Conservation (phyloP, 2,113 vertebrate genomes). For the Oncorhynchus nerka region DNA sequence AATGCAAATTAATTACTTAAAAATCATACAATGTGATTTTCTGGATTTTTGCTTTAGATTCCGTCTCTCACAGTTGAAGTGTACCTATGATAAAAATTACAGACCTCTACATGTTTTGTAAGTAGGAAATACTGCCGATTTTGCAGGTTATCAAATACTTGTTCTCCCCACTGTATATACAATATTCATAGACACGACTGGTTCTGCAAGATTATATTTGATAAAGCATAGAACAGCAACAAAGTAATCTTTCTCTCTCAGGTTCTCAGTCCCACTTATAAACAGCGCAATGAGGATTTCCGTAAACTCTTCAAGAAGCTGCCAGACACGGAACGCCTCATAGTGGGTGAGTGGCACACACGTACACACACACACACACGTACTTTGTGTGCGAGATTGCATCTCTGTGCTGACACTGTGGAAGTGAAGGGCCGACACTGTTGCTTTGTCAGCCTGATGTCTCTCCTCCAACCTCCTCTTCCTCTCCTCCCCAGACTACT, state of each 20-base stretch:
- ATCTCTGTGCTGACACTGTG: background rate
- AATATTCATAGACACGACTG: too few relatives aligned
- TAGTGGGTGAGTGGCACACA: slow-evolving; percentile 79
- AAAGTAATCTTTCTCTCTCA: slow-evolving; percentile 37
- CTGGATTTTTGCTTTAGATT: too few relatives aligned
- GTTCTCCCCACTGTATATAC: too few relatives aligned
- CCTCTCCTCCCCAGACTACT: slow-evolving; percentile 78
- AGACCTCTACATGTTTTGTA: too few relatives aligned
- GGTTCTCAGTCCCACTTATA: slow-evolving; percentile 91
- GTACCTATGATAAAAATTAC: too few relatives aligned
- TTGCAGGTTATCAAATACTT: too few relatives aligned
- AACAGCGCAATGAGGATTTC: slow-evolving; percentile 90
- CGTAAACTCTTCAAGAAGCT: slow-evolving; percentile 89
- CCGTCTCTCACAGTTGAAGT: too few relatives aligned
- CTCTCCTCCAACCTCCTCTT: background rate
- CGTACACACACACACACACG: background rate
- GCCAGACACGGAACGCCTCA: slow-evolving; percentile 85
- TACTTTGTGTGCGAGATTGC: background rate
- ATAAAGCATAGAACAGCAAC: background rate
- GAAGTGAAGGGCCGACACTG: background rate
- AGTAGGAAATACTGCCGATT: too few relatives aligned
- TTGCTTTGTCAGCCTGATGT: background rate
- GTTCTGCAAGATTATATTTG: background rate
- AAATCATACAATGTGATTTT: too few relatives aligned
- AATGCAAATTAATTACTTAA: too few relatives aligned